Base-by-base conservation (phyloP, 1,140 invertebrate species). In the Vollenhovia emeryi region DNA sequence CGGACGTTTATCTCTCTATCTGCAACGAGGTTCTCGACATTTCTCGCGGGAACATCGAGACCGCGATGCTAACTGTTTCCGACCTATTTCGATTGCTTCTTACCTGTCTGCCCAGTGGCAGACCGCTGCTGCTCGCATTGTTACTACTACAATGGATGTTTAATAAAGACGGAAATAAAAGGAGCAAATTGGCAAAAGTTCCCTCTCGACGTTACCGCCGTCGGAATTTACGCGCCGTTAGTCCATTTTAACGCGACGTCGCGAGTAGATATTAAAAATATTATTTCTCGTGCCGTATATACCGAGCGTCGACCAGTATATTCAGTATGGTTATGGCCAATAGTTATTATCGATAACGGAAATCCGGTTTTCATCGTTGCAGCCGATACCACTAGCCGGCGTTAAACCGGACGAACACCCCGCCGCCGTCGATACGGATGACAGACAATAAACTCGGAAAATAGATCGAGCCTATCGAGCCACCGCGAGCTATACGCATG, bases 201-300 rank as follows among this genome's bases (percentile, higher is more conserved):
- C 15, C n/a, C 13, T 43, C 24, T 71, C 18, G 13, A 40, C 71
- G 52, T 79, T 30, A 69, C 36, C 21, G n/a, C 3, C 30, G 18
- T 1, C 24, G 27, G 36, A 11, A 57, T 43, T 71, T 55, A 30
- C 59, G 45, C 33, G 18, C 40, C 24, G 43, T 69, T 18, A 18
- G 11, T 21, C 33, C 5, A 24, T 68, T 52, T 11, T 11, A 30
- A 45, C 43, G 11, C n/a, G 33, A n/a, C n/a, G n/a, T n/a, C 8
- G 60, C 33, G 11, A 50, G 15, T 71, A 18, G 33, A 71, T 71
- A 80, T 69, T 69, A 80, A 80, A 79, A 69, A 80, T 55, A 80
- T 71, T 71, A 80, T 71, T 71, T 8, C 48, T 55, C 55, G 33
- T 18, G 11, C 15, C 33, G 8, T 36, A 66, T 66, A 64, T 21